Percentiles rank a stretch among this genome's conserved stretches.
Conservation (phyloP, 2,113 vertebrate genomes). For the Rhodinocichla rosea region DNA sequence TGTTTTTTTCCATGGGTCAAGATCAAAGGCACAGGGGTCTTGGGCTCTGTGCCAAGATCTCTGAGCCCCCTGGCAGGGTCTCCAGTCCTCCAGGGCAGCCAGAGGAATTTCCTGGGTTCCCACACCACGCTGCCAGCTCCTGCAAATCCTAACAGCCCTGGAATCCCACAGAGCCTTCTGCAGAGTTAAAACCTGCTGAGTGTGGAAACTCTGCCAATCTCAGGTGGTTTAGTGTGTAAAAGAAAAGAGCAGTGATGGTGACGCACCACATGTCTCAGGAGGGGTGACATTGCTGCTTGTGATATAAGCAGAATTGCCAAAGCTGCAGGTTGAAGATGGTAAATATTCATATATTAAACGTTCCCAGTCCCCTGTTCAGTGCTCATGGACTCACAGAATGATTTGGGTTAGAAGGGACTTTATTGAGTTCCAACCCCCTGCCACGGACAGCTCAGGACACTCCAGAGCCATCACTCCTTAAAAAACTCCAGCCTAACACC, state of each 20-base stretch:
- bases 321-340: not conserved
- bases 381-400: not conserved
- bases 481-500: not conserved
- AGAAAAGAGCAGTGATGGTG: not conserved
- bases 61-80: too few species aligned
- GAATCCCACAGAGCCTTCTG: not conserved
- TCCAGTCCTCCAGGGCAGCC: too few species aligned
- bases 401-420: not conserved
- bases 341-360: not conserved
- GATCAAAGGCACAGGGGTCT: too few species aligned
- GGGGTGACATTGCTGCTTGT: rapidly evolving
- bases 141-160: not conserved
- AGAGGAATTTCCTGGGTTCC: too few species aligned
- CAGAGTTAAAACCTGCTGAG: too few species aligned
- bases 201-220: not conserved
- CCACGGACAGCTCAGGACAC: not conserved
- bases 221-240: not conserved
- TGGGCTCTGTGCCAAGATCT: too few species aligned
- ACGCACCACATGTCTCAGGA: rapidly evolving
- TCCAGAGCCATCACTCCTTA: not conserved
- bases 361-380: not conserved
- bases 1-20: too few species aligned
- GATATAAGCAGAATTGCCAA: not conserved
- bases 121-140: too few species aligned
- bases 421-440: not conserved